phyloP scores from a whole-genome alignment of 2,113 vertebrate genomes.

The Notothenia rossii region DNA sequence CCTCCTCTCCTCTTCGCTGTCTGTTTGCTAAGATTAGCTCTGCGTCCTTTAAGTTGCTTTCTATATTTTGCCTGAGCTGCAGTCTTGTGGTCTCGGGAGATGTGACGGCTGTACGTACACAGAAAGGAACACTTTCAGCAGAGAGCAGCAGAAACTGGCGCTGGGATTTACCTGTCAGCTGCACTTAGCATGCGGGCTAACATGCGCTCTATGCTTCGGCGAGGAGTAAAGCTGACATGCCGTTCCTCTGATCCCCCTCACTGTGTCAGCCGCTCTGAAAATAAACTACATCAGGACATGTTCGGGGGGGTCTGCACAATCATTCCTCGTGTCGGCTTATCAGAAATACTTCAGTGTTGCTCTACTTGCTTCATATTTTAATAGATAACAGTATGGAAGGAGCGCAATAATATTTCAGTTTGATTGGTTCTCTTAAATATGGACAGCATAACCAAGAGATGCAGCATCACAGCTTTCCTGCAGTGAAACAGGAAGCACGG shows the following conservation, averaged over 20 bases:
- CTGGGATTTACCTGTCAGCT: conserved; percentile 76
- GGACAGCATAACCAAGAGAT: neutral
- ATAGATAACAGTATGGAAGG: conserved; percentile 9
- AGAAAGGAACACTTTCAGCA: conserved; percentile 53
- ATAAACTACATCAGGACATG: conserved; percentile 42
- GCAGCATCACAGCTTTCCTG: neutral
- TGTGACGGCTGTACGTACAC: conserved; percentile 40
- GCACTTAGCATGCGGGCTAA: conserved; percentile 60
- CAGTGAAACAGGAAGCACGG: conserved; percentile 19
- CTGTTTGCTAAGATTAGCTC: conserved; percentile 31
- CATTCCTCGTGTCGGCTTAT: conserved; percentile 11
- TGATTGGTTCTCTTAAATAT: neutral
- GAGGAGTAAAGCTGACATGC: conserved; percentile 63
- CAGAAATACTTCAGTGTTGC: conserved; percentile 31
- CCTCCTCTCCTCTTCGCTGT: neutral
- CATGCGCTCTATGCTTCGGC: conserved; percentile 34
- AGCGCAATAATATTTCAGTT: neutral
- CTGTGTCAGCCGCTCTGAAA: conserved; percentile 26
- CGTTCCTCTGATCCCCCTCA: conserved; percentile 55
- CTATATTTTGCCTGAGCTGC: conserved; percentile 48
- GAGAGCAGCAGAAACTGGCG: conserved; percentile 60
- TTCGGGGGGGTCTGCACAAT: conserved; percentile 15
- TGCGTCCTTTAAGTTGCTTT: conserved; percentile 28
- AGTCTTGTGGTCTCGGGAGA: conserved; percentile 51
- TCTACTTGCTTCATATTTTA: conserved; percentile 15